phyloP scores from a whole-genome alignment of 2,113 vertebrate species.

The Sinosuthora webbiana region DNA sequence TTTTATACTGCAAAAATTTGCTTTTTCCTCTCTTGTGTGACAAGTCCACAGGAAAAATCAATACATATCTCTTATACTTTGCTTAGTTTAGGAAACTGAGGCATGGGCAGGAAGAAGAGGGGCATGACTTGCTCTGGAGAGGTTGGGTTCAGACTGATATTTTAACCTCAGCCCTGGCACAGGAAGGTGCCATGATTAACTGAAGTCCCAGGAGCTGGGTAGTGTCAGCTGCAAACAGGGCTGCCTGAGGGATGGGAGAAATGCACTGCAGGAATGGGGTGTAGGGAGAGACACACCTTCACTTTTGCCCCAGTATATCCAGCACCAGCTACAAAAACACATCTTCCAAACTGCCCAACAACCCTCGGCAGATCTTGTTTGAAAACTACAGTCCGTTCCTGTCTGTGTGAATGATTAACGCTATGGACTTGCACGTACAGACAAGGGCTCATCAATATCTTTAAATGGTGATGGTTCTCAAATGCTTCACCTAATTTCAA shows the following conservation, averaged over 20 bases:
- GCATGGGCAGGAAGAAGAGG: neutral
- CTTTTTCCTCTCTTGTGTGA: neutral
- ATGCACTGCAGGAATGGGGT: accelerated
- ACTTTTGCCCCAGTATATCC: neutral
- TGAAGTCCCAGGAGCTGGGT: neutral
- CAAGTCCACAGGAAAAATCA: neutral
- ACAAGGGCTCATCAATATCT: slow-evolving; percentile 19
- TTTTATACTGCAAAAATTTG: neutral
- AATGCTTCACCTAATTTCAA: slow-evolving; percentile 47
- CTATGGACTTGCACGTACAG: neutral
- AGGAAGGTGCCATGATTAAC: neutral
- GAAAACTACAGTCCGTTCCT: neutral
- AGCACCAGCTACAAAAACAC: neutral
- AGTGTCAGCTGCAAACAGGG: neutral
- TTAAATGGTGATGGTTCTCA: neutral
- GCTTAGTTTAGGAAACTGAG: neutral
- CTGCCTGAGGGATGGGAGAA: no score
- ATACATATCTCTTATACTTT: neutral
- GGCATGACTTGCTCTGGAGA: neutral
- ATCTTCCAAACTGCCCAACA: neutral
- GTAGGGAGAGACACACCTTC: neutral
- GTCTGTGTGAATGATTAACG: slow-evolving; percentile 25
- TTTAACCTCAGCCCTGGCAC: neutral
- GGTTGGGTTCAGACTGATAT: neutral
- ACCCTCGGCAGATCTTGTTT: neutral